Base-by-base conservation (phyloP, 2,888 invertebrate genomes). In the Nomada fucata region DNA sequence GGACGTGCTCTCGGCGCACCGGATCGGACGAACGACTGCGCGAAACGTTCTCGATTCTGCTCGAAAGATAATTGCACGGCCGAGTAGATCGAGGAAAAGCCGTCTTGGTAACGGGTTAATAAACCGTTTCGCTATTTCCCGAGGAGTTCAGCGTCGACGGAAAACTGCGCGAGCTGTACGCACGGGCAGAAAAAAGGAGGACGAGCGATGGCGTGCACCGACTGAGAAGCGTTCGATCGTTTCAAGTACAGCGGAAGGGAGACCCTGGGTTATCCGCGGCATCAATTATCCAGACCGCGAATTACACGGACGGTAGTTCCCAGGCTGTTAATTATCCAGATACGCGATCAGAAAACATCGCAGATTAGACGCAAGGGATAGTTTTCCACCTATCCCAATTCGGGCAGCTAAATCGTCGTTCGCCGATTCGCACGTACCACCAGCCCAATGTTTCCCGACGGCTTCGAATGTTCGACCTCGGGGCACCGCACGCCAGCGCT, bases 21-120 rank as follows among this genome's bases (percentile, higher is more conserved):
- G 60, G 53, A 36, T 47, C 50, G 13, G 65, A 75, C 36, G 53
- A 73, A 76, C 76, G 76, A 57, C 42, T 57, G 20, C 18, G 50
- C 57, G 42, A 47, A 76, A 78, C 47, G 29, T 13, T 47, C n/a
- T 44, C n/a, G 44, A 57, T 69, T 57, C 26, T 0, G 36, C 61
- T 61, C 13, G 15, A 63, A 63, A 5, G 20, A 44, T 36, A 36
- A 36, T 36, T 36, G 36, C 36, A 36, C 36, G 36, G 36, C 36
- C 36, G 36, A 36, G 36, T 36, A 13, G 15, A n/a, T 29, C 50
- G 47, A 13, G 18, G 26, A 52, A 18, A 5, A 52, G 52, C 36
- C 36, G 7, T 36, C 36, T 52, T 11, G 52, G 9, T 36, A 36
- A 36, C 36, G 36, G 36, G 36, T 36, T 36, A 36, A 36, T 36